Evolutionary conservation across 2,113 vertebrate species (phyloP).

Genomic region (Motacilla alba): DNA sequence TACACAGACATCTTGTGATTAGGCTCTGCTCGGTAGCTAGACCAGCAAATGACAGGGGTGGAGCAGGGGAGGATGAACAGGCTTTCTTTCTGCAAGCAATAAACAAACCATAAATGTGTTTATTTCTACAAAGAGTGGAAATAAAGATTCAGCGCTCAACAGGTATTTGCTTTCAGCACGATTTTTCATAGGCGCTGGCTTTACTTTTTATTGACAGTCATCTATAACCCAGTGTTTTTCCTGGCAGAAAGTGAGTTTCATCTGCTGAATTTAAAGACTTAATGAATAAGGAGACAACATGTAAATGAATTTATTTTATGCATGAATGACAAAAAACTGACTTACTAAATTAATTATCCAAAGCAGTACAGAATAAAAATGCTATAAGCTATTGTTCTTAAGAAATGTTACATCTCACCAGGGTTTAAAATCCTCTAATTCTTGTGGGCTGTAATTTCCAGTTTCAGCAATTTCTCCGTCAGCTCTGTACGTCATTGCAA

Average conservation of each 20-base stretch:
- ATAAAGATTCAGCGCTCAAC: background rate
- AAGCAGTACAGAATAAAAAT: background rate
- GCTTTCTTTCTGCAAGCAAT: slow-evolving; percentile 3
- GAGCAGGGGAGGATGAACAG: background rate
- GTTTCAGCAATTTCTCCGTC: slow-evolving; percentile 6
- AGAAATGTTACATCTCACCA: slow-evolving; percentile 31
- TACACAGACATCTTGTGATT: background rate
- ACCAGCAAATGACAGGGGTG: background rate
- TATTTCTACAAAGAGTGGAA: slow-evolving; percentile 23
- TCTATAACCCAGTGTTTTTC: background rate
- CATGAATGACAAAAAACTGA: background rate
- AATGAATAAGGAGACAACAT: background rate
- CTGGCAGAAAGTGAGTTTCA: background rate
- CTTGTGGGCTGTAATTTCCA: slow-evolving; percentile 35
- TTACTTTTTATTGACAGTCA: background rate
- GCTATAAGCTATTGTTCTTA: slow-evolving; percentile 39
- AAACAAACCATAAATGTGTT: slow-evolving; percentile 14
- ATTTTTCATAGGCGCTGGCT: background rate
- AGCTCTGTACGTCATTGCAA: slow-evolving; percentile 33
- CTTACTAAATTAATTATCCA: background rate
- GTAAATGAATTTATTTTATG: background rate
- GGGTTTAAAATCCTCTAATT: slow-evolving; percentile 33
- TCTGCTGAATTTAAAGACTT: background rate
- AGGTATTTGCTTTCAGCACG: background rate
- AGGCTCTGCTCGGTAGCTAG: background rate